Conservation (phyloP, 2,797 vertebrate species). For the Sciurus carolinensis region DNA sequence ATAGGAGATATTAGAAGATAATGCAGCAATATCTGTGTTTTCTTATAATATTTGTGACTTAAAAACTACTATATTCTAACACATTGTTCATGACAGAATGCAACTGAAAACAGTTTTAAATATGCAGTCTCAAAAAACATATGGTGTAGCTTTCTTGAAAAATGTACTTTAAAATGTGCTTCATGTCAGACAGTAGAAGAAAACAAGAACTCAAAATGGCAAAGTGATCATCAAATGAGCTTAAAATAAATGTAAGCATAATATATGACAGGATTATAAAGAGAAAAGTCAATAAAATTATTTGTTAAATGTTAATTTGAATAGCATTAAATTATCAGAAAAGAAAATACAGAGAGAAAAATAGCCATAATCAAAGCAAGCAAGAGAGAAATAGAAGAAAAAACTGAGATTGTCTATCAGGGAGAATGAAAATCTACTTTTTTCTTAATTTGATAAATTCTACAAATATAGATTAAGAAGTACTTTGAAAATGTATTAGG, state of each 20-base stretch:
- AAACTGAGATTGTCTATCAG: not conserved
- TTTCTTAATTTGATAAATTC: not conserved
- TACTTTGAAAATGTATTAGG: not conserved
- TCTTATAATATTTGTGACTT: not conserved
- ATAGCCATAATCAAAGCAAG: not conserved
- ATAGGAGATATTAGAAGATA: not conserved
- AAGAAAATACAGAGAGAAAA: not conserved
- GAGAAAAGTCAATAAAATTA: not conserved
- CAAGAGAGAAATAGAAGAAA: not conserved
- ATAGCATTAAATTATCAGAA: not conserved
- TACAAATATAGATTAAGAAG: not conserved
- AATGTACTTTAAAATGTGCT: not conserved
- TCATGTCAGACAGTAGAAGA: not conserved
- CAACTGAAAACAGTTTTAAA: not conserved
- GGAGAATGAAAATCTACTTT: not conserved
- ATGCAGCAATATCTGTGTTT: not conserved
- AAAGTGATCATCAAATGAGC: not conserved
- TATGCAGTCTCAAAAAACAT: slow-evolving; percentile 10
- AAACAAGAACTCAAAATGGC: not conserved
- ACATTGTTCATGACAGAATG: not conserved
- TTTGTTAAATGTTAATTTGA: not conserved
- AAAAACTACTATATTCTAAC: not conserved
- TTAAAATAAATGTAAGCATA: not conserved
- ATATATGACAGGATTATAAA: not conserved
- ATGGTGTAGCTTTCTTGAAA: not conserved